Evolutionary conservation across 2,113 vertebrate species (phyloP), one percentile per base, ranked within the genome.

Genomic region (Maccullochella peelii): DNA sequence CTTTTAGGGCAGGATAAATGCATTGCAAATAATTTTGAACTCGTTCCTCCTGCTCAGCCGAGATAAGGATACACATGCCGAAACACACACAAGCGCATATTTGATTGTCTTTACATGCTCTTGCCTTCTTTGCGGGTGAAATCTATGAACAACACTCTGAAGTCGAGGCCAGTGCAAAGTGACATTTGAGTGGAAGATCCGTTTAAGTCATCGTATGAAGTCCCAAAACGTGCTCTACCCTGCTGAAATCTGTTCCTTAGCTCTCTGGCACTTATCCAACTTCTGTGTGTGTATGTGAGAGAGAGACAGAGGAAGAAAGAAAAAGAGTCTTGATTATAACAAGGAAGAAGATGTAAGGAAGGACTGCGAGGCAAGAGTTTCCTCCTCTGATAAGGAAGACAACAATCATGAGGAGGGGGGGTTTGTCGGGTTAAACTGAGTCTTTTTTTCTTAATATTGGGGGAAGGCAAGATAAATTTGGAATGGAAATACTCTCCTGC

Each of bases 1-100:
- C 84, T 83, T 91, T 81, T 73, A 79, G 52, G 69, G 49, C 73
- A 50, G 61, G 68, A 91, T 80, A 84, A 89, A 89, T 9, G 12
- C 77, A n/a, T 77, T 57, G 65, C 79, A 88, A 79, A 81, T 86
- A 49, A 71, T 86, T 84, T 82, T 77, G 61, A 89, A 84, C 82
- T 69, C 15, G 50, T 85, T 87, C 73, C 68, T 79, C 69, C 86
- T 91, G 88, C 81, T 87, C 75, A 0, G 70, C 42, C 8, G 72
- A 79, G 85, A 91, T 92, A 84, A 89, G 84, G 70, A 71, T 49
- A 44, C 55, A 20, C 42, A 44, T 42, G 78, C 52, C 5, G 20
- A 62, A 59, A 79, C 16, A 4, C 81, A 70, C 68, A 50, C 36
- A 7, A 23, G 49, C 44, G 0, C 62, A 23, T 63, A 27, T 80